Base-by-base conservation (phyloP, 1,140 invertebrate genomes). In the Zeugodacus cucurbitae region DNA sequence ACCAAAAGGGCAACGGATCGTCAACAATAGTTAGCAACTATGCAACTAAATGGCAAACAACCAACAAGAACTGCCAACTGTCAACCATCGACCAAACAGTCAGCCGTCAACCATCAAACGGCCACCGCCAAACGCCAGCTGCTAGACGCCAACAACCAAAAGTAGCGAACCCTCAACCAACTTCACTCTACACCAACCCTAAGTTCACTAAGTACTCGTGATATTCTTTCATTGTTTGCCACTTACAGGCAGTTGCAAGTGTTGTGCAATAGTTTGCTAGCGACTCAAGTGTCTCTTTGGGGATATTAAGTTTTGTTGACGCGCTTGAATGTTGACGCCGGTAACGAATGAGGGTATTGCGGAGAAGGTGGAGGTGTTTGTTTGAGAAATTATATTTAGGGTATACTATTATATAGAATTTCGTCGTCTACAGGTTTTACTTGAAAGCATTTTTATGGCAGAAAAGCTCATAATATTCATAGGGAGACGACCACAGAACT, bases 181-280 rank as follows among this genome's bases (percentile, higher is more conserved):
- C 14, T 7, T 62, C 58, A 62, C 6, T 32, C 34, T 74, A n/a
- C 37, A 41, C 41, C 17, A 62, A 26, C 20, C 41, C 41, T 48
- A 44, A 82, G 74, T 82, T 82, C n/a, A 29, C 44, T 48, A 82
- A 82, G 74, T 82, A 54, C 74, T 82, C 7, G 22, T 48, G 22
- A 22, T 82, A 82, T 44, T 82, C n/a, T 82, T 48, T 82, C 74
- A 26, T 82, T 82, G 74, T 82, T 82, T 82, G 74, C 74, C 41
- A 34, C 74, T 82, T 82, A 2, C 74, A 48, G 37, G 10, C 22
- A 82, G 41, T 48, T 82, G 44, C 7, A 82, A 82, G 41, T 32
- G 44, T 82, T 82, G n/a, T 48, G 44, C 44, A 82, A 82, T 82
- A 82, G 74, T 82, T 82, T 82, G 26, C 44, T n/a, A 22, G n/a